A percentile compares a stretch with the other conserved stretches of the same genome.
phyloP scores from a whole-genome alignment of 2,113 vertebrate genomes.

The Polypterus senegalus region DNA sequence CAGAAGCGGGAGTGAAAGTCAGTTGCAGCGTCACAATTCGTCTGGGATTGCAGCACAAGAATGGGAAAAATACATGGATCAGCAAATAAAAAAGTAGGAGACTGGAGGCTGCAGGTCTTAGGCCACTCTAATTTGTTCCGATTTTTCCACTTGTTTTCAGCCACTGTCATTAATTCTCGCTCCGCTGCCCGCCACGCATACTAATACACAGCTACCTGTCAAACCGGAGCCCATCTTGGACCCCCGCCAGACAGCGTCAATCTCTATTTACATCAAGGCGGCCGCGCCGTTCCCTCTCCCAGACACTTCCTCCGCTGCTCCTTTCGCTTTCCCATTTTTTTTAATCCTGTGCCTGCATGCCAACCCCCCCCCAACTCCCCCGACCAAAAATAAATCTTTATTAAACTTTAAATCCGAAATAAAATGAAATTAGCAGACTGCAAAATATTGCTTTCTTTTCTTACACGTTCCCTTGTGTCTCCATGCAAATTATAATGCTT shows the following conservation, averaged over 20 bases:
- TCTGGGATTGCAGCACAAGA: no score
- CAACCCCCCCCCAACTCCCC: conserved; percentile 22
- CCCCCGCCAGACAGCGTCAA: conserved; percentile 51
- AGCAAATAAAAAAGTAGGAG: no score
- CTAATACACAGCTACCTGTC: conserved; percentile 70
- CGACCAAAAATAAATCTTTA: conserved; percentile 64
- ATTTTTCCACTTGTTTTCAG: conserved; percentile 71
- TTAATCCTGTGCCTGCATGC: no score
- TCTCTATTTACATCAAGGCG: conserved; percentile 37
- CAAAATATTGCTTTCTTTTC: conserved; percentile 68
- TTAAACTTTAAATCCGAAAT: conserved; percentile 65
- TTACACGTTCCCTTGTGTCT: conserved; percentile 56
- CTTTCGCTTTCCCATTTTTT: no score
- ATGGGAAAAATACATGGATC: no score
- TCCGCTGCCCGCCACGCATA: conserved; percentile 60
- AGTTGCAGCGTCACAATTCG: no score
- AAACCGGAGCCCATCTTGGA: conserved; percentile 56
- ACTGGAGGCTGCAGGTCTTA: no score
- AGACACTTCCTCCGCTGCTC: no score
- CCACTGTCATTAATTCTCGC: conserved; percentile 64
- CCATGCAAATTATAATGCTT: conserved; percentile 72
- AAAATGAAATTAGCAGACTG: conserved; percentile 71
- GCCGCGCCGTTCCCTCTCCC: no score
- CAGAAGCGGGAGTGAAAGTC: no score
- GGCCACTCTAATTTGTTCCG: conserved; percentile 44